Base-by-base conservation (phyloP, 2,888 invertebrate genomes). In the Aleiodes testaceus region DNA sequence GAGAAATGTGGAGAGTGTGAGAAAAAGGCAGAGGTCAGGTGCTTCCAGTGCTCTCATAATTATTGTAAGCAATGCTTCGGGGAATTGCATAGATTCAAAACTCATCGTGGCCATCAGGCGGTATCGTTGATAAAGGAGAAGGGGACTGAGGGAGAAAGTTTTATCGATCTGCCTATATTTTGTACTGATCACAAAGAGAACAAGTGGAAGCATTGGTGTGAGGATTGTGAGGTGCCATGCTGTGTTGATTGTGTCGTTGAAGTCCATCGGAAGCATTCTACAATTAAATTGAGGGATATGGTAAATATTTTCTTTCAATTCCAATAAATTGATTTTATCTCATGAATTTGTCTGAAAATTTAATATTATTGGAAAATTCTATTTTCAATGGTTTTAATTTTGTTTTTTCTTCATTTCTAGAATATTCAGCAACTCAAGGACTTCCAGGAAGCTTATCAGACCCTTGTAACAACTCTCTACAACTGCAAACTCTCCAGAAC, bases 381-480 rank as follows among this genome's bases (percentile, higher is more conserved):
- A 36, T 9, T 36, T 2, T 6, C 4, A 7, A 1, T 7, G 6
- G 2, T 7, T 36, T 36, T 36, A 7, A 36, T 36, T 36, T 65
- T 50, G 14, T 6, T 52, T 11, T 22, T 36, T 11, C 26, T 53
- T 47, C 26, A 66, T 59, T 59, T 78, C 3, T 75, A 89, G 89
- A 87, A 85, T 42, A 36, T 79, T 2, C 73, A 79, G 1, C 75
- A 82, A 22, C 14, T 82, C 2, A 52, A 71, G 2, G 76, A 84
- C 4, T 84, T 88, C 65, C 14, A 75, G 0, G 50, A 44, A 1
- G 78, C 79, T 0, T 74, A 77, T 16, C 66, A 77, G 0, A 79
- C 79, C n/a, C 79, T 86, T 0, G 77, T 73, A 2, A 80, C 81
- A 18, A 82, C 83, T 1, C 70, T 86, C 67, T 77, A 79, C 47